Conservation (phyloP, 2,797 vertebrate genomes). For the Synaphobranchus kaupii region DNA sequence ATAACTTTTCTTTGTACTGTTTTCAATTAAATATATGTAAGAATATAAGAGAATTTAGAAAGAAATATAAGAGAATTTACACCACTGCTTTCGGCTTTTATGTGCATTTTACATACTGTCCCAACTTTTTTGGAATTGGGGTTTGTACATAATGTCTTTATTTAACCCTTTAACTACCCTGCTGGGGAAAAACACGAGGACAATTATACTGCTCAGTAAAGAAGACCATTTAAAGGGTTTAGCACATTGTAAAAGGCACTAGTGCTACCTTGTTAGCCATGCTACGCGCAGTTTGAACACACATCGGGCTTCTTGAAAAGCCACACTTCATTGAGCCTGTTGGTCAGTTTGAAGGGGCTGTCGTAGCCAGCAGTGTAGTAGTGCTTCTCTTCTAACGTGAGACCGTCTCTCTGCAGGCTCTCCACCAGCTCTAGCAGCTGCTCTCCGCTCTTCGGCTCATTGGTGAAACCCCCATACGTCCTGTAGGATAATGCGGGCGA, state of each 20-base stretch:
- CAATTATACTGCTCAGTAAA: background rate
- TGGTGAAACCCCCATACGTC: constrained; percentile 73
- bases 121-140: no score
- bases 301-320: constrained; percentile 63
- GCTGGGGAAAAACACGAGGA: background rate
- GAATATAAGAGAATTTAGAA: background rate
- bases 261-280: background rate
- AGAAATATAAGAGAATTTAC: no score
- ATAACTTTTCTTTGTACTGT: no score
- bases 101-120: no score
- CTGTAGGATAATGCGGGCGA: constrained; percentile 52
- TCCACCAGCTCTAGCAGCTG: constrained; percentile 75
- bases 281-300: background rate
- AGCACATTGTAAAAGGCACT: background rate
- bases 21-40: no score
- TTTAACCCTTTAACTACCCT: no score
- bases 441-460: constrained; percentile 71
- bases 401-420: constrained; percentile 73
- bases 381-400: constrained; percentile 68
- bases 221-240: background rate
- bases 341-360: constrained; percentile 78
- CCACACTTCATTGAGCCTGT: constrained; percentile 81
- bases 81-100: no score
- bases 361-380: constrained; percentile 79
- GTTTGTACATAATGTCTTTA: no score